A percentile compares a stretch with the other conserved stretches of the same genome.
Conservation (phyloP, 2,888 invertebrate genomes). For the Caenorhabditis japonica region DNA sequence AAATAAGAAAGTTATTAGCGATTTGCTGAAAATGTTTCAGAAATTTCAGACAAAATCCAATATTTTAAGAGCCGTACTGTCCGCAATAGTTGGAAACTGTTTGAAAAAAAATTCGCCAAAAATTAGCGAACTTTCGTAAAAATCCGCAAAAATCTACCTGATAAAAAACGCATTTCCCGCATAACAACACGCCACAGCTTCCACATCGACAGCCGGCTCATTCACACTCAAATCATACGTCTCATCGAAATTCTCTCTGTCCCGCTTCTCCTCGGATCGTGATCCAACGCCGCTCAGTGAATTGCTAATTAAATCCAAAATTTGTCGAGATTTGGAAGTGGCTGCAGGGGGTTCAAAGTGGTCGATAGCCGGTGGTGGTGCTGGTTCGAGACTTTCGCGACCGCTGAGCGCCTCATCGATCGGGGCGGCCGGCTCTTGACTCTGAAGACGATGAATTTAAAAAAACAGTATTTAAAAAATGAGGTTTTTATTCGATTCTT, state of each 20-base stretch:
- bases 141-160: too few species aligned
- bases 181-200: conserved; percentile 19
- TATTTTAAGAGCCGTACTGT: too few species aligned
- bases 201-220: conserved; percentile 43
- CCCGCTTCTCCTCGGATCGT: conserved; percentile 15
- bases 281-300: too few species aligned
- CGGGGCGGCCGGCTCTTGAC: too few species aligned
- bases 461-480: too few species aligned
- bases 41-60: too few species aligned
- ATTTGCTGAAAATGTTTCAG: too few species aligned
- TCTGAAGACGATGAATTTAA: too few species aligned
- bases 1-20: too few species aligned
- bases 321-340: not conserved
- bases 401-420: not conserved
- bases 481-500: not conserved
- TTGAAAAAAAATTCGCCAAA: not conserved
- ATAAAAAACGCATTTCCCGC: conserved; percentile 15
- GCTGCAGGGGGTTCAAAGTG: too few species aligned
- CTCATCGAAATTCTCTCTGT: conserved; percentile 23
- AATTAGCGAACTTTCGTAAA: too few species aligned
- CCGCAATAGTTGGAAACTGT: too few species aligned
- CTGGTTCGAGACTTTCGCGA: not conserved
- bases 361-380: not conserved
- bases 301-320: not conserved
- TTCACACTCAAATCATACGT: conserved; percentile 19